Evolutionary conservation across 2,113 vertebrate species (phyloP), one percentile per base, ranked within the genome.

Genomic region (Chaenogobius annularis): DNA sequence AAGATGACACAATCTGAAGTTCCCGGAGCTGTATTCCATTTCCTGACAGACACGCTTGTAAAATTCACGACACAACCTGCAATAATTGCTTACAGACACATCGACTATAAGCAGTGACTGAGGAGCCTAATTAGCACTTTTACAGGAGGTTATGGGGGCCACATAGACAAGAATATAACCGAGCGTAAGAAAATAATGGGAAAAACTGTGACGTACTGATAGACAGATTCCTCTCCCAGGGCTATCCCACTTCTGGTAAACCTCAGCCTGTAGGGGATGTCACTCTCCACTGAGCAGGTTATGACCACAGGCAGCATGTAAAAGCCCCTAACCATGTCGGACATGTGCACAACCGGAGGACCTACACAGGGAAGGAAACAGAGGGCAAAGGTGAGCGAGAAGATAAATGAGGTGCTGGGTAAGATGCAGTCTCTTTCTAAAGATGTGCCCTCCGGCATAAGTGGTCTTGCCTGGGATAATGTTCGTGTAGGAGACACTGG

Each of bases 401-500:
- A 84, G 82, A 89, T 81, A 83, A 64, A 86, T 86, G 85, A 86
- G 76, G 87, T 87, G 86, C 55, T 65, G 66, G 66, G 73, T 23
- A 77, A 83, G 50, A 26, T 50, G 15, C 50, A 31, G 1, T 66
- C 67, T 72, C 58, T 75, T 67, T 74, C 19, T 48, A 58, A 43
- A 72, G 19, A 55, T 50, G 73, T 47, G 59, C 74, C 50, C 54
- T 46, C 17, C 15, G 35, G 50, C 14, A 52, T 35, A 66, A 54
- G 68, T 0, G 15, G 70, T 70, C 88, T 81, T 81, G 94, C 97
- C 92, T 2, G 96, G 95, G 72, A 94, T 80, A n/a, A 96, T 88
- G n/a, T 94, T 95, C 63, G 90, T 95, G 92, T 97, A 98, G 62
- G 96, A 95, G 75, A 98, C 95, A 14, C 94, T 95, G 0, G 97